These are phyloP conservation scores for Dryococelus australis DNA, from an alignment of 2,888 invertebrate genomes.

Conservation along the genomic window DNA sequence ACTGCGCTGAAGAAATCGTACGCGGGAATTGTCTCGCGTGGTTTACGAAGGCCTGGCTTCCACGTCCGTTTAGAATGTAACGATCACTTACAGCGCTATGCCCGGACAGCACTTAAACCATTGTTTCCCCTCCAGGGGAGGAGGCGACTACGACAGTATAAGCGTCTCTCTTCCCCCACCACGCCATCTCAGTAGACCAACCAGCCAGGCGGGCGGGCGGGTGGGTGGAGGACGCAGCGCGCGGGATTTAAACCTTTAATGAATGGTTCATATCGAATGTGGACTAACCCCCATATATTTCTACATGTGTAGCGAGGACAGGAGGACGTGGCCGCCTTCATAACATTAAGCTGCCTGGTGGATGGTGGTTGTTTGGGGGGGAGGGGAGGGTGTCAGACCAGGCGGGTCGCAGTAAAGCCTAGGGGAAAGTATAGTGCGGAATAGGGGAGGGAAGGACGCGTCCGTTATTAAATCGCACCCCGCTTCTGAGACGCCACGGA, in stretches of 20 bases:
- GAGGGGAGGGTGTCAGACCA: neutral
- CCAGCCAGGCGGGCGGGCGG: no score
- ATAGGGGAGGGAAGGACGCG: neutral
- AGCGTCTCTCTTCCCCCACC: no score
- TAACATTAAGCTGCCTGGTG: neutral
- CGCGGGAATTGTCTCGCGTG: no score
- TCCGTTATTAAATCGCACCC: neutral
- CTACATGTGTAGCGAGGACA: slow-evolving; percentile 37
- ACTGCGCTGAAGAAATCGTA: no score
- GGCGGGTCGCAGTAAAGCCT: neutral
- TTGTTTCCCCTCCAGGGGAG: no score
- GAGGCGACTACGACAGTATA: no score
- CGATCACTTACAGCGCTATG: no score
- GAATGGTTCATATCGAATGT: slow-evolving; percentile 45
- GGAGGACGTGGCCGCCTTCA: neutral
- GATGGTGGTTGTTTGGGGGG: neutral
- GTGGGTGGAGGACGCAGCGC: neutral
- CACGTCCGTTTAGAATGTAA: no score
- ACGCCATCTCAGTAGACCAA: no score
- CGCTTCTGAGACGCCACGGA: neutral
- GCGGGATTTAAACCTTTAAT: slow-evolving; percentile 42
- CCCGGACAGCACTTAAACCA: no score
- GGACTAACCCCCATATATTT: slow-evolving; percentile 43
- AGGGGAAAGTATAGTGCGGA: neutral
- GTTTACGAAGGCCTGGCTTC: no score